Evolutionary conservation across 2,888 invertebrate genomes (phyloP).

Genomic region (Phania funesta): DNA sequence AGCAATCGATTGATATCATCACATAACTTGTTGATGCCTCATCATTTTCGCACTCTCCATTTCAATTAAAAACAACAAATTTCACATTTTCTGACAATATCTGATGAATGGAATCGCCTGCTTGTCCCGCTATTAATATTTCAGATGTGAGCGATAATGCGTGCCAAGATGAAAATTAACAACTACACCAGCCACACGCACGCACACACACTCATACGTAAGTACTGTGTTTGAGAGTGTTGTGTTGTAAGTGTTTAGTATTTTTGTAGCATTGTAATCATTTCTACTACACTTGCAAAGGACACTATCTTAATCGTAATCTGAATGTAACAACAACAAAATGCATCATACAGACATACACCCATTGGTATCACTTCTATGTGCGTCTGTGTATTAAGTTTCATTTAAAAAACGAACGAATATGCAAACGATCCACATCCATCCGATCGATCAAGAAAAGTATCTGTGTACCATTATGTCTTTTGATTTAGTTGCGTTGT

Average conservation of each 20-base stretch:
- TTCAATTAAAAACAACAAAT: constrained; percentile 34
- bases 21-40: constrained; percentile 74
- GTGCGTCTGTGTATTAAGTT: constrained; percentile 43
- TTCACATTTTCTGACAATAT: constrained; percentile 35
- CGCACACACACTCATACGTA: too few species aligned
- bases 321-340: constrained; percentile 14
- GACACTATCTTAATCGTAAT: constrained; percentile 34
- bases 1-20: constrained; percentile 77
- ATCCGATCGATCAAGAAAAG: constrained; percentile 47
- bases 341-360: not conserved
- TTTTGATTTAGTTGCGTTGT: constrained; percentile 26
- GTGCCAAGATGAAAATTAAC: constrained; percentile 55
- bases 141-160: constrained; percentile 63
- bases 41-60: constrained; percentile 65
- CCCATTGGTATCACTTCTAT: constrained; percentile 12
- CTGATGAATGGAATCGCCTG: constrained; percentile 70
- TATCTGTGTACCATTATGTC: constrained; percentile 61
- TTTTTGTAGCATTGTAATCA: not conserved
- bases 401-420: constrained; percentile 21
- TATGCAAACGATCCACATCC: constrained; percentile 5
- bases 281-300: constrained; percentile 22
- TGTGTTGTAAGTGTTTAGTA: not conserved
- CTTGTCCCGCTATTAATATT: constrained; percentile 55
- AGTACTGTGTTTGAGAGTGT: constrained; percentile 9
- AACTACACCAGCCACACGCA: constrained; percentile 45